Evolutionary conservation across 2,888 invertebrate species (phyloP).

Genomic region (Drosophila maculinotata): DNA sequence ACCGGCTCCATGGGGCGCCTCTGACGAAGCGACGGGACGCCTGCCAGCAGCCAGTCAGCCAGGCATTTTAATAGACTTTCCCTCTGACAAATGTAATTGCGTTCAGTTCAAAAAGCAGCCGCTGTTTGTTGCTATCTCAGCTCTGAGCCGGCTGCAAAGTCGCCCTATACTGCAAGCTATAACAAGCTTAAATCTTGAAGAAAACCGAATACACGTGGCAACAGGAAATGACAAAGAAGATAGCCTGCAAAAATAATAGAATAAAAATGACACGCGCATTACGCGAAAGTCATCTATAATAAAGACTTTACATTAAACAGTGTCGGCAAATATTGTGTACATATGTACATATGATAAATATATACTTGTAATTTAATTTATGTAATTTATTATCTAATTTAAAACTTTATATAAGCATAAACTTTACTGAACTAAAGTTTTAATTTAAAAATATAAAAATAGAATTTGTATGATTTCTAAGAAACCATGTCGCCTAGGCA

Average conservation of each 20-base stretch:
- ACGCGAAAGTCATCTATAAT: not conserved
- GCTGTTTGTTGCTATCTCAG: slow-evolving; percentile 21
- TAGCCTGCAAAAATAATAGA: slow-evolving; percentile 3
- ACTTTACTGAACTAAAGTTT: too few relatives aligned
- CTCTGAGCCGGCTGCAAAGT: slow-evolving; percentile 1
- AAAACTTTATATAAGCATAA: too few relatives aligned
- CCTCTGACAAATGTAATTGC: slow-evolving; percentile 53
- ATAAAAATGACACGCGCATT: slow-evolving; percentile 11
- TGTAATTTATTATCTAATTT: too few relatives aligned
- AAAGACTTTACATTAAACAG: too few relatives aligned
- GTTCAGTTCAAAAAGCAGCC: slow-evolving; percentile 31
- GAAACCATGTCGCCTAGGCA: too few relatives aligned
- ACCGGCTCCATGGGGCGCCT: slow-evolving; percentile 29
- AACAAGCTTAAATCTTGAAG: slow-evolving; percentile 43
- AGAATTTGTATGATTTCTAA: too few relatives aligned
- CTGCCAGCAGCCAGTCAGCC: slow-evolving; percentile 9
- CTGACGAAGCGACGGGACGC: slow-evolving; percentile 39
- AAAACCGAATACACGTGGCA: slow-evolving; percentile 31
- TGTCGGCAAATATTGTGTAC: too few relatives aligned
- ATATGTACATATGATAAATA: too few relatives aligned
- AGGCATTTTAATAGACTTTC: slow-evolving; percentile 57
- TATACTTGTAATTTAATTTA: too few relatives aligned
- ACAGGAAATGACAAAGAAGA: too few relatives aligned
- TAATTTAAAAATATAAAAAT: too few relatives aligned
- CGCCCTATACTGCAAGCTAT: not conserved